Base-by-base conservation (phyloP, 2,888 invertebrate genomes). In the Corythucha ciliata region DNA sequence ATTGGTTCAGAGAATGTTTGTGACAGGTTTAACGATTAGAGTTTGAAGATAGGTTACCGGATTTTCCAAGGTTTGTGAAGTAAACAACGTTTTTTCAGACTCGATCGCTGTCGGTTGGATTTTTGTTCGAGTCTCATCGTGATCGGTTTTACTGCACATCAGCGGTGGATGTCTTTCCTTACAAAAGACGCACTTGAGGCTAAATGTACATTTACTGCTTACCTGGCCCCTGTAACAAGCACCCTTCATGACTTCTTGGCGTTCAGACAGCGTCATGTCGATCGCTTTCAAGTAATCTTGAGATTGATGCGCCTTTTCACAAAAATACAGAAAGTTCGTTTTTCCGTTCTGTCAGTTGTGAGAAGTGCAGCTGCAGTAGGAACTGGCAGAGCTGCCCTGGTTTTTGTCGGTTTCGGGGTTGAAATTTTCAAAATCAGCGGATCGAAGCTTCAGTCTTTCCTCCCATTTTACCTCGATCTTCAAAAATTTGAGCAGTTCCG, bases 391-490 rank as follows among this genome's bases (percentile, higher is more conserved):
- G 22, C 18, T 5, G 25, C 25, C 18, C 47, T 36, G 24, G 26
- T 34, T n/a, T 24, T 33, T 10, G 29, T 29, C n/a, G n/a, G n/a
- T n/a, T n/a, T 25, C 14, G 12, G 14, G 8, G 32, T 8, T 21
- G 5, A 20, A 3, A 16, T 39, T 24, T 10, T 27, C 42, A 41
- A 59, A 61, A 27, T 36, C 49, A 10, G 40, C 39, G 7, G 45
- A 20, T 3, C 59, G 55, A 48, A 60, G 42, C 18, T 53, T 49
- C 22, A 62, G 54, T 12, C 58, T 32, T 32, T 63, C 54, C 46
- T 62, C 60, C 24, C 52, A 56, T 39, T 61, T 61, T n/a, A 62
- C 60, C 34, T 63, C 62, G n/a, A 27, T 36, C 36, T 56, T 56
- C 12, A 61, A 44, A 53, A 63, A 62, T 6, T 22, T 21, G 54